Percentiles rank a stretch among this genome's conserved stretches.
phyloP scores from a whole-genome alignment of 2,888 invertebrate species.

The Brachylomia viminalis region DNA sequence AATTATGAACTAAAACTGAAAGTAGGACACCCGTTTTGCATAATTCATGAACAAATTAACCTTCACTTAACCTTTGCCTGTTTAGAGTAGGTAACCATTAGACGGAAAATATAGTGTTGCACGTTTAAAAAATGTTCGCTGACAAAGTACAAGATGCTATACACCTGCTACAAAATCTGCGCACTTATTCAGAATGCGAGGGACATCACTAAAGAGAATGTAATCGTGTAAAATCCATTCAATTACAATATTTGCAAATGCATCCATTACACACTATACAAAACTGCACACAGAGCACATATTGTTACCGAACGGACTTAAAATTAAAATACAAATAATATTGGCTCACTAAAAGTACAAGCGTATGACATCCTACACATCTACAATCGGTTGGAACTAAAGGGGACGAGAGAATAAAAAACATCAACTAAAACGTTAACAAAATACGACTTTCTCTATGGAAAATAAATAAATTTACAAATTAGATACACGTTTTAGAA shows the following conservation, averaged over 20 bases:
- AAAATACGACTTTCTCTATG: slow-evolving; percentile 90
- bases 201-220: slow-evolving; percentile 81
- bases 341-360: slow-evolving; percentile 90
- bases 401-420: slow-evolving; percentile 86
- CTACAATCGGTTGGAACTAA: slow-evolving; percentile 89
- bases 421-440: slow-evolving; percentile 91
- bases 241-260: slow-evolving; percentile 82
- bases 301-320: slow-evolving; percentile 83
- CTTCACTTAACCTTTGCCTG: slow-evolving; percentile 19
- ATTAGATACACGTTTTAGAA: slow-evolving; percentile 89
- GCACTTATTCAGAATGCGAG: slow-evolving; percentile 79
- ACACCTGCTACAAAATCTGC: slow-evolving; percentile 69
- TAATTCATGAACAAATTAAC: slow-evolving; percentile 41
- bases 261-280: slow-evolving; percentile 80
- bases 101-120: slow-evolving; percentile 16
- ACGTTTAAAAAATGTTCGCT: slow-evolving; percentile 61
- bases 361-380: slow-evolving; percentile 89
- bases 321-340: slow-evolving; percentile 87
- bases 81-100: background rate
- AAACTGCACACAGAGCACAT: slow-evolving; percentile 78
- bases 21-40: slow-evolving; percentile 34
- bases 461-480: slow-evolving; percentile 91
- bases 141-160: slow-evolving; percentile 63
- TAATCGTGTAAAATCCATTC: slow-evolving; percentile 80
- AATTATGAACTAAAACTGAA: slow-evolving; percentile 49